phyloP scores from a whole-genome alignment of 2,888 invertebrate species.

The Camponotus fellah region DNA sequence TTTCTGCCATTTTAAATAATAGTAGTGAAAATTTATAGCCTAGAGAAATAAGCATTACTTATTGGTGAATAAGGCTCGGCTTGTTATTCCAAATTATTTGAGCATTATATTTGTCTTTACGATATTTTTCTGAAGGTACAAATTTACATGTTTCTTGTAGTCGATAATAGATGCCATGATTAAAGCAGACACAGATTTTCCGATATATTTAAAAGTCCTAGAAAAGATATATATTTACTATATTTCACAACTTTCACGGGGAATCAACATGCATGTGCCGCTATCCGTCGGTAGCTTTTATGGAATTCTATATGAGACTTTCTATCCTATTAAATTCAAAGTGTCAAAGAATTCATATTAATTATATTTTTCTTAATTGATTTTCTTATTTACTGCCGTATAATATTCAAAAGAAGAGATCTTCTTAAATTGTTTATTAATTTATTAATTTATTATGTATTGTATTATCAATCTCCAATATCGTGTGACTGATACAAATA shows the following conservation, averaged over 20 bases:
- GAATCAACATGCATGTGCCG: slow-evolving; percentile 23
- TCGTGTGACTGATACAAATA: not conserved
- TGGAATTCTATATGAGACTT: not conserved
- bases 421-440: not conserved
- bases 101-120: slow-evolving; percentile 2
- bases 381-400: not conserved
- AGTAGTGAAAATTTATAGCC: slow-evolving; percentile 48
- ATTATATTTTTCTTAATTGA: not conserved
- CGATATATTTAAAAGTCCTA: not conserved
- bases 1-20: slow-evolving; percentile 41
- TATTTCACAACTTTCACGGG: slow-evolving; percentile 12
- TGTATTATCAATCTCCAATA: not conserved
- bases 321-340: not conserved
- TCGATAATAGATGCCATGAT: not conserved
- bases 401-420: not conserved
- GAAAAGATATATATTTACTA: not conserved
- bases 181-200: not conserved
- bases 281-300: slow-evolving; percentile 45
- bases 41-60: not conserved
- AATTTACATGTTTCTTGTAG: not conserved
- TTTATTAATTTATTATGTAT: slow-evolving; percentile 6
- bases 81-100: slow-evolving; percentile 27
- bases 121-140: not conserved
- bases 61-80: slow-evolving; percentile 8
- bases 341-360: not conserved